Percentiles rank a stretch among this genome's conserved stretches.
These are phyloP conservation scores for Corythoichthys intestinalis DNA, from an alignment of 2,113 vertebrate genomes.

Conservation along the genomic window DNA sequence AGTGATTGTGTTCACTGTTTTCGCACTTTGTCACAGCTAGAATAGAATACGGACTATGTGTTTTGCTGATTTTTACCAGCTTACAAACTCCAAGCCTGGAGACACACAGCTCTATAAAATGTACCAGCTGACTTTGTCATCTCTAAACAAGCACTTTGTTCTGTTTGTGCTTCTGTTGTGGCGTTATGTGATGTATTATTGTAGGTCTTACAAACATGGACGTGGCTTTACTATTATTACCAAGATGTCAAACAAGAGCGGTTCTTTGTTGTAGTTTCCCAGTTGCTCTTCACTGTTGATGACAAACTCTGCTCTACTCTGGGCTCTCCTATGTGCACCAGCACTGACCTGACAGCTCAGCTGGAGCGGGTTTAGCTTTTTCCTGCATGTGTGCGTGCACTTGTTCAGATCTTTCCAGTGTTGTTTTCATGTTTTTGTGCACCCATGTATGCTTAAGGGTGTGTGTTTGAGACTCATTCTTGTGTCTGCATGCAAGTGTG, in stretches of 20 bases:
- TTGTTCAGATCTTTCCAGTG: conserved; percentile 20
- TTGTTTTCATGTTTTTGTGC: conserved; percentile 12
- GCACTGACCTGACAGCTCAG: conserved; percentile 34
- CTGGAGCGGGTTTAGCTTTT: conserved; percentile 15
- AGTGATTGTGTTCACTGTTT: neutral
- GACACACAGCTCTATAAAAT: neutral
- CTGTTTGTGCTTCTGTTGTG: conserved; percentile 7
- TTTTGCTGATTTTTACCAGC: neutral
- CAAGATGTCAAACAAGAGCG: neutral
- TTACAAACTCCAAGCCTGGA: neutral
- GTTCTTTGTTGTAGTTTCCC: conserved; percentile 2
- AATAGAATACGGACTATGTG: neutral
- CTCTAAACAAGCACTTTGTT: conserved; percentile 4
- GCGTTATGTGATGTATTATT: conserved; percentile 18
- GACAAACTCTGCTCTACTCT: conserved; percentile 4
- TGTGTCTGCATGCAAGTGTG: neutral
- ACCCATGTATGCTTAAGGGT: conserved; percentile 24
- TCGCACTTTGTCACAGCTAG: neutral
- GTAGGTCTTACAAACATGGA: neutral
- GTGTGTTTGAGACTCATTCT: conserved; percentile 16
- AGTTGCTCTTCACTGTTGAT: conserved; percentile 10
- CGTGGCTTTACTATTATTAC: neutral
- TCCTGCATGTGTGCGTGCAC: conserved; percentile 1
- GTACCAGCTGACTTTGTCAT: conserved; percentile 8
- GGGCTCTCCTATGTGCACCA: conserved; percentile 4